Percentiles rank a stretch among this genome's conserved stretches.
These are phyloP conservation scores for Microtus richardsoni DNA, from an alignment of 2,113 vertebrate genomes.

Conservation along the genomic window DNA sequence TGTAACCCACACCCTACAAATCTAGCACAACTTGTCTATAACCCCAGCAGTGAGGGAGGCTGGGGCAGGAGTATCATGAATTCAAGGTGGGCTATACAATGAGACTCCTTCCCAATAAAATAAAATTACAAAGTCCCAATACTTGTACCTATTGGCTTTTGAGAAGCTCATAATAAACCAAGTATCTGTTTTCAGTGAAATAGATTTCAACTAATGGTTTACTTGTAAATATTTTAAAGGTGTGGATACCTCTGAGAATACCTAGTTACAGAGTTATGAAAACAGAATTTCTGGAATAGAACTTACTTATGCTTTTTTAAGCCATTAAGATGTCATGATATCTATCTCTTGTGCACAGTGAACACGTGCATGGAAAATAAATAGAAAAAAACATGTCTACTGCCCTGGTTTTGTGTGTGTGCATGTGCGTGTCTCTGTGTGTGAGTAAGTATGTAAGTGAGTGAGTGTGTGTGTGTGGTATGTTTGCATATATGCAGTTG, in stretches of 20 bases:
- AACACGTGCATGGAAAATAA: neutral
- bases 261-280: neutral
- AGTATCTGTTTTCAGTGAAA: neutral
- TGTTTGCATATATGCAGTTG: no score
- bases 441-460: neutral
- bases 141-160: neutral
- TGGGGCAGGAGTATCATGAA: neutral
- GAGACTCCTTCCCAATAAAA: neutral
- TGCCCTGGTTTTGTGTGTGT: neutral
- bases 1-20: neutral
- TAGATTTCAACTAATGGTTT: neutral
- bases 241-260: neutral
- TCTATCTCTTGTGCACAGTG: neutral
- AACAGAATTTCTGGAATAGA: neutral
- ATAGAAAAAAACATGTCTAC: neutral
- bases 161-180: neutral
- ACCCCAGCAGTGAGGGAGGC: neutral
- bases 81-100: neutral
- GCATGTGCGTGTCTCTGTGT: no score
- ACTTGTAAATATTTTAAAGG: neutral
- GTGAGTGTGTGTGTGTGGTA: neutral
- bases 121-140: neutral
- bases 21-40: neutral
- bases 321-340: neutral
- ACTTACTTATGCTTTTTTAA: neutral